These are phyloP conservation scores for Philypnodon macrostomus DNA, from an alignment of 2,797 vertebrate genomes.

Conservation along the genomic window DNA sequence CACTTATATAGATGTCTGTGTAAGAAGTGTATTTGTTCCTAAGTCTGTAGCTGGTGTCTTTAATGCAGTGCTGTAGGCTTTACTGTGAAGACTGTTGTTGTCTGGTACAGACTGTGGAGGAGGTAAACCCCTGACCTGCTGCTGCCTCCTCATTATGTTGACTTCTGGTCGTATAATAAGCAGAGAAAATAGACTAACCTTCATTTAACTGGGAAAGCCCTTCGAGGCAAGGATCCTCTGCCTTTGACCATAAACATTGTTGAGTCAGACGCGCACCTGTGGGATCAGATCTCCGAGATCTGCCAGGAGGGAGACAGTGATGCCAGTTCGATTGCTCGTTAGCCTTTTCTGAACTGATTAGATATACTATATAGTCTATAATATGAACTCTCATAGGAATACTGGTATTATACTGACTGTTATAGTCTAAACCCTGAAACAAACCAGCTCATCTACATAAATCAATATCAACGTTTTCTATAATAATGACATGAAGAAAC, in stretches of 20 bases:
- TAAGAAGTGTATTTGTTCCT: constrained; percentile 1
- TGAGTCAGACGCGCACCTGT: constrained; percentile 29
- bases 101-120: constrained; percentile 30
- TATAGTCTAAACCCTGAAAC: not conserved
- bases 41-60: constrained; percentile 10
- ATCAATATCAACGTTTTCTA: too few relatives aligned
- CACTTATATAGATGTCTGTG: too few relatives aligned
- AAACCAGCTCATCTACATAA: constrained; percentile 2
- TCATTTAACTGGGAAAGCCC: constrained; percentile 36
- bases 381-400: constrained; percentile 19
- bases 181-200: constrained; percentile 25
- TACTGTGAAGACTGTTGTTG: constrained; percentile 16
- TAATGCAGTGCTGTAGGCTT: constrained; percentile 6
- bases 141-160: constrained; percentile 8
- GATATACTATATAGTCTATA: constrained; percentile 45
- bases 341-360: constrained; percentile 54
- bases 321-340: constrained; percentile 53
- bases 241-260: constrained; percentile 46
- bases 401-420: constrained; percentile 3
- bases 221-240: constrained; percentile 37
- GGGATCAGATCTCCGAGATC: constrained; percentile 42
- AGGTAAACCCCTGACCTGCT: constrained; percentile 42
- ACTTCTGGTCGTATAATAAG: constrained; percentile 24
- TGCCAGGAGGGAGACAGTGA: constrained; percentile 28
- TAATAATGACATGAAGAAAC: too few relatives aligned